Evolutionary conservation across 2,797 vertebrate species (phyloP), one percentile per base, ranked within the genome.

Genomic region (Poeciliopsis paucimaculata): DNA sequence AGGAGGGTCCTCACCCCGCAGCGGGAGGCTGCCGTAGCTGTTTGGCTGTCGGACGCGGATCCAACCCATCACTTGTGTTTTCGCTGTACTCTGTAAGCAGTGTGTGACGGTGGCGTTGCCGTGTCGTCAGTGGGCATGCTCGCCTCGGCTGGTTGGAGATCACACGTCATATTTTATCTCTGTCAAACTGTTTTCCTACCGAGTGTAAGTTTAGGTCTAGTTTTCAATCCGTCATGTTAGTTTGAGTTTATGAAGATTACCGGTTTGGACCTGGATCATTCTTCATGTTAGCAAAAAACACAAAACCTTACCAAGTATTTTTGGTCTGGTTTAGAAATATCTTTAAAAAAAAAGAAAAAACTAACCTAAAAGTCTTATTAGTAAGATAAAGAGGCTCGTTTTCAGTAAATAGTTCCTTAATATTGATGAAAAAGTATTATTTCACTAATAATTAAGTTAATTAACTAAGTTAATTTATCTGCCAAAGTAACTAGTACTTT

Each of bases 61-160:
- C 89, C 86, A 87, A 91, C 90, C 89, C 92, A 91, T 93, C 91
- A 90, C 91, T 94, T 95, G 94, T 96, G 88, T 87, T 94, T 92
- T 91, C 71, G 88, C 93, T 95, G 91, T 93, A 84, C 88, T 88
- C 87, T 94, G 93, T 93, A 91, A 94, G 91, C 91, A 93, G 91
- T 93, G 88, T 94, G 91, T 93, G 90, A 91, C 89, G 91, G 94
- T 94, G 81, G 83, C 94, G 94, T 95, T 92, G 88, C 81, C 75
- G 89, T 95, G 89, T 74, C 76, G 85, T 95, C 90, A 86, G 94
- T 96, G 94, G 95, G 95, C 95, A 96, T 96, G 96, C 93, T 96
- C 84, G 90, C 90, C 78, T 91, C 80, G 85, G 88, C 92, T 79
- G 93, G 89, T 5, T 93, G 91, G 80, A 85, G 90, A 87, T 89